These are phyloP conservation scores for Monomorium pharaonis DNA, from an alignment of 1,140 invertebrate genomes.

Conservation along the genomic window DNA sequence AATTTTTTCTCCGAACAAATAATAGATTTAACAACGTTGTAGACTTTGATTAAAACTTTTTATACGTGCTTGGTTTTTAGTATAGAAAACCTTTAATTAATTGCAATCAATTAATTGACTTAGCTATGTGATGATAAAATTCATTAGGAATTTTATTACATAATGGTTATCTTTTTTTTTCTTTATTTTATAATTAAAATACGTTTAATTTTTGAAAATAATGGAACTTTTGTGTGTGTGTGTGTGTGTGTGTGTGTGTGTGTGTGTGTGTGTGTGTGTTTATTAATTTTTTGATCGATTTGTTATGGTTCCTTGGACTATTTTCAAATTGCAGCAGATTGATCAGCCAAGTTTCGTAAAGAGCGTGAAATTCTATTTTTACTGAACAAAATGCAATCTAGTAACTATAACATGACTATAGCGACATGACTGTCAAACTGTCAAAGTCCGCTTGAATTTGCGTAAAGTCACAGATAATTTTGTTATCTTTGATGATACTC, in stretches of 20 bases:
- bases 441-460: neutral
- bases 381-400: neutral
- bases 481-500: neutral
- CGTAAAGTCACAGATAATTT: neutral
- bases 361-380: slow-evolving; percentile 20
- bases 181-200: neutral
- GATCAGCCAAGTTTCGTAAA: neutral
- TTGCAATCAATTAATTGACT: neutral
- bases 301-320: slow-evolving; percentile 9
- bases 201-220: neutral
- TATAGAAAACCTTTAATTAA: too few species aligned
- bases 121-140: neutral
- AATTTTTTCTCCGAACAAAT: too few species aligned
- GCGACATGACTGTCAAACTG: too few species aligned
- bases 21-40: too few species aligned
- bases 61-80: too few species aligned
- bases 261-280: too few species aligned
- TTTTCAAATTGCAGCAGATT: neutral
- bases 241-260: too few species aligned
- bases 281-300: neutral
- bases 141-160: neutral
- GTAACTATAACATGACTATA: neutral
- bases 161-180: neutral
- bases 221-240: too few species aligned
- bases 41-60: too few species aligned